phyloP scores from a whole-genome alignment of 2,888 invertebrate genomes.

The Lacanobia oleracea region DNA sequence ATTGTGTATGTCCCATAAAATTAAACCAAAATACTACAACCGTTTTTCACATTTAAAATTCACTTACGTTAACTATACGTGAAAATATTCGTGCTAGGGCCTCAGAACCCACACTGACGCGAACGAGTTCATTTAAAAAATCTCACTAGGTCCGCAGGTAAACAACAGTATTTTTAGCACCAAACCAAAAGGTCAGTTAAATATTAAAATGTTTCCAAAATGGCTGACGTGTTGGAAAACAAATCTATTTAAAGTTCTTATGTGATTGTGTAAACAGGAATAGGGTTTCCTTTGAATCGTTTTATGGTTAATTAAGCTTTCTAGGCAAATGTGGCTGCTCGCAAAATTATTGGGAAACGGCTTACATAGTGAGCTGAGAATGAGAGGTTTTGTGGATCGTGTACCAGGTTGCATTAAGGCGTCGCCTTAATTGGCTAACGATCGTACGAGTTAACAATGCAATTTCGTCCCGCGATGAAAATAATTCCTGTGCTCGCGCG shows the following conservation, averaged over 20 bases:
- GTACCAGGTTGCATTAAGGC: neutral
- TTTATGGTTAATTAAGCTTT: slow-evolving; percentile 46
- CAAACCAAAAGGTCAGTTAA: slow-evolving; percentile 14
- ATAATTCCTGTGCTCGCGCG: too few relatives aligned
- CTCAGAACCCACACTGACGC: too few relatives aligned
- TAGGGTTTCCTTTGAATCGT: slow-evolving; percentile 28
- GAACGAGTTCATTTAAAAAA: too few relatives aligned
- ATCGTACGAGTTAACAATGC: too few relatives aligned
- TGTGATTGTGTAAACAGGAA: slow-evolving; percentile 37
- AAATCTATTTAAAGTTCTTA: slow-evolving; percentile 33
- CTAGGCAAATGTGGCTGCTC: neutral
- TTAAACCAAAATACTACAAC: too few relatives aligned
- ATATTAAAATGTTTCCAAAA: slow-evolving; percentile 34
- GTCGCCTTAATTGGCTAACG: too few relatives aligned
- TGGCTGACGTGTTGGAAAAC: slow-evolving; percentile 27
- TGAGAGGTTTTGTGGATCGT: neutral
- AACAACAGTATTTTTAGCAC: neutral
- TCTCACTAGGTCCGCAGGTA: too few relatives aligned
- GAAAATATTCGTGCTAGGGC: too few relatives aligned
- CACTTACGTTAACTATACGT: too few relatives aligned
- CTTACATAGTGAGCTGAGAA: slow-evolving; percentile 17
- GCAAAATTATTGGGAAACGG: slow-evolving; percentile 23
- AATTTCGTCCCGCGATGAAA: too few relatives aligned
- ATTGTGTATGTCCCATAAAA: too few relatives aligned
- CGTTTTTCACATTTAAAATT: too few relatives aligned